phyloP scores from a whole-genome alignment of 2,888 invertebrate species.

The Platypus cylindrus region DNA sequence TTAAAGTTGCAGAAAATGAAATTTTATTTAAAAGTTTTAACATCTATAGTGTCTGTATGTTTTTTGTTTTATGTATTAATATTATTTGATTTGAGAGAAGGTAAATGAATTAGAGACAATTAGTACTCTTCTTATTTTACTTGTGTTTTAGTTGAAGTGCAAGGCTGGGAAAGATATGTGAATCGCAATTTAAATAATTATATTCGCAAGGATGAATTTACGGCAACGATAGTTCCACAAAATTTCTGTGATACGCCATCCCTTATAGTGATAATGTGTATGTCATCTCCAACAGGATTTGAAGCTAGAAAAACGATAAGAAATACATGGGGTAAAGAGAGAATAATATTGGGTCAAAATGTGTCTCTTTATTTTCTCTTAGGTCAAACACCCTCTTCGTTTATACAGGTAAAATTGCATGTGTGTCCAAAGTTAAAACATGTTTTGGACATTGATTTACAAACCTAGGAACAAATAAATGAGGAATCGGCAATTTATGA shows the following conservation, averaged over 20 bases:
- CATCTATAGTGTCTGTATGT: too few relatives aligned
- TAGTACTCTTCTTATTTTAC: constrained; percentile 9
- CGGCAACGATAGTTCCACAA: constrained; percentile 20
- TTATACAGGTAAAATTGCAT: constrained; percentile 42
- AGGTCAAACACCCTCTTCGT: constrained; percentile 45
- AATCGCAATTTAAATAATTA: constrained; percentile 61
- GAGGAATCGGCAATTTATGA: constrained; percentile 38
- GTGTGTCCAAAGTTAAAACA: too few relatives aligned
- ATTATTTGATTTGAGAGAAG: too few relatives aligned
- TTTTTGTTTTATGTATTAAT: too few relatives aligned
- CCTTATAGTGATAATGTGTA: constrained; percentile 53
- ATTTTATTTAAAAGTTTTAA: too few relatives aligned
- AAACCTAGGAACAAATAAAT: not conserved
- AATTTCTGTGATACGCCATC: constrained; percentile 21
- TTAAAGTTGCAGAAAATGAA: too few relatives aligned
- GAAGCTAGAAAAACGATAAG: constrained; percentile 53
- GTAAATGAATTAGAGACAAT: too few relatives aligned
- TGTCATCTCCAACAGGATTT: constrained; percentile 58
- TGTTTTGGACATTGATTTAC: constrained; percentile 47
- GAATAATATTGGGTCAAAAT: constrained; percentile 20
- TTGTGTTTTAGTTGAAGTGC: constrained; percentile 31
- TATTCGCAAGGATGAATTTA: constrained; percentile 35
- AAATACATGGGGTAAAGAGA: constrained; percentile 51
- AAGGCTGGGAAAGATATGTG: constrained; percentile 63
- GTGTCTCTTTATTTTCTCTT: constrained; percentile 29